Evolutionary conservation across 2,797 vertebrate species (phyloP).

Genomic region (Karalla daura): DNA sequence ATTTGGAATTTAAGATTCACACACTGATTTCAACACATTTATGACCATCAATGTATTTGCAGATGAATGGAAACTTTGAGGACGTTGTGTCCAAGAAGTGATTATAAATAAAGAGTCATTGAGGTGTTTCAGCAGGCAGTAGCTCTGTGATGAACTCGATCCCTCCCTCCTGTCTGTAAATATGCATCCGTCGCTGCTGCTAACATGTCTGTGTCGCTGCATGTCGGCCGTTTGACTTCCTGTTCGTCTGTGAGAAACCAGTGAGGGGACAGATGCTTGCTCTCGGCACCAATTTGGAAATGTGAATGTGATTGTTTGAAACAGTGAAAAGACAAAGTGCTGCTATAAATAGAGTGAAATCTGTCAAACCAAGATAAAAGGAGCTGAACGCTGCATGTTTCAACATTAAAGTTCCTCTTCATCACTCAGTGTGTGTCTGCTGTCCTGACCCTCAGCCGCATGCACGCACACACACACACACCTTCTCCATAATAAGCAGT

Average conservation of each 20-base stretch:
- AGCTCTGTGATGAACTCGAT: no score
- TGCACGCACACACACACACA: background rate
- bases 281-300: conserved; percentile 50
- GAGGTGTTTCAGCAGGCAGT: no score
- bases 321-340: conserved; percentile 36
- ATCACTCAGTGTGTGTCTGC: background rate
- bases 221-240: conserved; percentile 34
- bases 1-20: conserved; percentile 16
- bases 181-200: conserved; percentile 1
- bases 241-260: background rate
- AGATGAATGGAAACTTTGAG: no score
- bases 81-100: no score
- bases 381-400: conserved; percentile 74
- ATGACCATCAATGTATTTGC: background rate
- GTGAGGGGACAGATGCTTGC: background rate
- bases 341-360: conserved; percentile 46
- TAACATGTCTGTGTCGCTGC: conserved; percentile 57
- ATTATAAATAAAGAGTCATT: no score
- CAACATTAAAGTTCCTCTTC: conserved; percentile 51
- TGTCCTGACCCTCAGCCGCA: no score
- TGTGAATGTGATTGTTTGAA: conserved; percentile 54
- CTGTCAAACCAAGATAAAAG: background rate
- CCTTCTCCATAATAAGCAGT: no score
- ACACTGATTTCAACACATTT: background rate
- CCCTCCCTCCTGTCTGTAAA: conserved; percentile 15